Conservation (phyloP, 2,797 vertebrate species). For the Acropternis orthonyx region DNA sequence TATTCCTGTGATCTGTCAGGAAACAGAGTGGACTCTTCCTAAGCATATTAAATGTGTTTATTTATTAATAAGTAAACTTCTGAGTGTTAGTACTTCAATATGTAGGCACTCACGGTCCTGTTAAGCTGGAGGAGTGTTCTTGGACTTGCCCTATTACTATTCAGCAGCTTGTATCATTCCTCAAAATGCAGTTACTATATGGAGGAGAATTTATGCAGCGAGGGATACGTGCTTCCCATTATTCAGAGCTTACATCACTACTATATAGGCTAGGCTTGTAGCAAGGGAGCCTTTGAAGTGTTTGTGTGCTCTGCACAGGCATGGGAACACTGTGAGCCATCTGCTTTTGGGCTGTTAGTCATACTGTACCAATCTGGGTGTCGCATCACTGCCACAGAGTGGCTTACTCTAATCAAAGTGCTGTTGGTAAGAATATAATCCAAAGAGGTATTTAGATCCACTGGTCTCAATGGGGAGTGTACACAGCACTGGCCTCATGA, state of each 20-base stretch:
- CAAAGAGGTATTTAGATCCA: neutral
- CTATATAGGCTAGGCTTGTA: accelerated
- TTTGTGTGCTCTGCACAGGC: neutral
- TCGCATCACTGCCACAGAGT: neutral
- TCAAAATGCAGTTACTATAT: neutral
- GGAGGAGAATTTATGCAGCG: neutral
- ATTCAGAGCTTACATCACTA: neutral
- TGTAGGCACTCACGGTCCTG: neutral
- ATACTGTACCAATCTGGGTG: neutral
- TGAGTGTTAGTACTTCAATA: accelerated
- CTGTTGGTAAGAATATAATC: neutral
- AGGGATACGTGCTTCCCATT: neutral
- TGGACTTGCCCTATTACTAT: neutral
- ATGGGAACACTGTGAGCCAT: neutral
- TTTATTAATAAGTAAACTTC: neutral
- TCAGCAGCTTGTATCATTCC: neutral
- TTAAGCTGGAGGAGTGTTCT: neutral
- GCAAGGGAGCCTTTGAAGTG: constrained; percentile 3
- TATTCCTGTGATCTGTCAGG: neutral
- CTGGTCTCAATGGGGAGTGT: neutral
- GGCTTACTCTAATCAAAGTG: neutral
- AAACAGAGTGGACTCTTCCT: neutral
- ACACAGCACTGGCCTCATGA: accelerated
- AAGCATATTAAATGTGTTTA: neutral
- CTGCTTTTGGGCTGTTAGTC: neutral